These are phyloP conservation scores for Arnoldichthys spilopterus DNA, from an alignment of 2,797 vertebrate genomes.

Conservation along the genomic window DNA sequence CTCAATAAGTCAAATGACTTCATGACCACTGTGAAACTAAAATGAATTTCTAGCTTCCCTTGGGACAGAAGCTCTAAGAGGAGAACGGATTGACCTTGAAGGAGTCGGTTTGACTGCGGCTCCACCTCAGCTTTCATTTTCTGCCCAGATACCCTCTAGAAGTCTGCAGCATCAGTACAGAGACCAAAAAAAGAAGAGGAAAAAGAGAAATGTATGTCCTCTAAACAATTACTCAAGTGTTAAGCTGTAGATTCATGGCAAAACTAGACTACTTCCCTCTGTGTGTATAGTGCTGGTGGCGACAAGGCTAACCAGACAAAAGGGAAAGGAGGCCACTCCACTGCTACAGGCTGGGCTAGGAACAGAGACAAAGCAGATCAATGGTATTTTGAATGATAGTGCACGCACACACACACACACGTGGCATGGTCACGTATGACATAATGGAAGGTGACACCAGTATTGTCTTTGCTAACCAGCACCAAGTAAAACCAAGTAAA, in stretches of 20 bases:
- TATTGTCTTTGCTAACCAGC: too few relatives aligned
- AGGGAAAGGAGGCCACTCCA: background rate
- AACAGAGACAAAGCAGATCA: background rate
- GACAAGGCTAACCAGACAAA: background rate
- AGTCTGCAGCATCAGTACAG: background rate
- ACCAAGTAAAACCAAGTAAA: too few relatives aligned
- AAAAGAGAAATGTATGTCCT: background rate
- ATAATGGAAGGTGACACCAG: too few relatives aligned
- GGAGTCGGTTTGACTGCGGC: background rate
- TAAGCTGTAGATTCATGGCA: background rate
- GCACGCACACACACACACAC: background rate
- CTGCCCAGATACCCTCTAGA: background rate
- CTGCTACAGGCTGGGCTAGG: background rate
- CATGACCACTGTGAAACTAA: slow-evolving; percentile 3
- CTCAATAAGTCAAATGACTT: slow-evolving; percentile 13
- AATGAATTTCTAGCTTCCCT: slow-evolving; percentile 1
- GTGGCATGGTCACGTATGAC: too few relatives aligned
- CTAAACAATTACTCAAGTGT: background rate
- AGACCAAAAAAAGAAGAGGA: background rate
- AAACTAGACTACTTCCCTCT: background rate
- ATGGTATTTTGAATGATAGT: background rate
- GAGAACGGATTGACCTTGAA: background rate
- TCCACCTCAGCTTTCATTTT: background rate
- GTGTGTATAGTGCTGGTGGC: background rate
- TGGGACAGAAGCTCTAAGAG: background rate